Conservation (phyloP, 2,113 vertebrate genomes). For the Pogonocichla stellata region DNA sequence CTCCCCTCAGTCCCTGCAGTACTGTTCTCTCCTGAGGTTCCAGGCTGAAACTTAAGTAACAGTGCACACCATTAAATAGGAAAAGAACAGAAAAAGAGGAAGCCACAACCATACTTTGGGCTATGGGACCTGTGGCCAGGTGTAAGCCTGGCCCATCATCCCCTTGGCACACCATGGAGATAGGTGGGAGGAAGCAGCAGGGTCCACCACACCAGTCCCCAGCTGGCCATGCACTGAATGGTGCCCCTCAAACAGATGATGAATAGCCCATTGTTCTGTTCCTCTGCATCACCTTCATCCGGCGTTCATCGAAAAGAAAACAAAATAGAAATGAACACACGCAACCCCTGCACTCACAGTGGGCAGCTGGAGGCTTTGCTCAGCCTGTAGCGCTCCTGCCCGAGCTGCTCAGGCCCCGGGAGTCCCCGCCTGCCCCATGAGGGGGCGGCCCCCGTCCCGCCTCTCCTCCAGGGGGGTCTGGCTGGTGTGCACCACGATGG, state of each 20-base stretch:
- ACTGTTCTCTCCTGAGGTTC: slow-evolving; percentile 25
- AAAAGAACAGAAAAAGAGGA: slow-evolving; percentile 16
- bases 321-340: slow-evolving; percentile 61
- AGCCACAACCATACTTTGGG: not conserved
- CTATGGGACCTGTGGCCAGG: not conserved
- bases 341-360: slow-evolving; percentile 14
- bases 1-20: slow-evolving; percentile 34
- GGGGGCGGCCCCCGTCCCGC: slow-evolving; percentile 75
- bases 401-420: slow-evolving; percentile 86
- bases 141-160: not conserved
- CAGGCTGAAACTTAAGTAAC: slow-evolving; percentile 58
- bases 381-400: not conserved
- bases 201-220: not conserved
- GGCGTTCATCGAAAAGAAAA: slow-evolving; percentile 55
- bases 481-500: slow-evolving; percentile 79
- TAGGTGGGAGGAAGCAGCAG: slow-evolving; percentile 11
- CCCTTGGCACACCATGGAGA: not conserved
- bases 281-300: slow-evolving; percentile 13
- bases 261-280: not conserved
- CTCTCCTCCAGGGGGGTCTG: slow-evolving; percentile 74
- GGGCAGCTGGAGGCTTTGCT: slow-evolving; percentile 46
- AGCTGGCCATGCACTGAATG: not conserved
- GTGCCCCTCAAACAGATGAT: not conserved
- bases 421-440: slow-evolving; percentile 87
- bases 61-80: slow-evolving; percentile 21